A percentile compares a stretch with the other conserved stretches of the same genome.
Evolutionary conservation across 2,113 vertebrate species (phyloP).

Genomic region (Nibea coibor): DNA sequence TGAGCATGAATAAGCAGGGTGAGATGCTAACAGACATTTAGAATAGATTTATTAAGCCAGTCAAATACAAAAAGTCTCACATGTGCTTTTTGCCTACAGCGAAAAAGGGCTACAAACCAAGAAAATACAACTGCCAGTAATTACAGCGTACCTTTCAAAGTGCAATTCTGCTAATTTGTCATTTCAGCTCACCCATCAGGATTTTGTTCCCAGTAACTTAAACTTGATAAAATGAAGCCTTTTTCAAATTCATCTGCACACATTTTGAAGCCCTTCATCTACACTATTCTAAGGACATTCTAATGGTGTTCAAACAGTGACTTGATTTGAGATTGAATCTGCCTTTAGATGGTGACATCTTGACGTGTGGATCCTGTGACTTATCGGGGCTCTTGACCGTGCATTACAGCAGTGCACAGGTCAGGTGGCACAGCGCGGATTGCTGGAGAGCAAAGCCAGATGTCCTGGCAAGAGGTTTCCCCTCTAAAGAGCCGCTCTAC

Average conservation of each 20-base stretch:
- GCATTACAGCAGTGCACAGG: constrained; percentile 47
- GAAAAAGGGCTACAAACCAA: constrained; percentile 74
- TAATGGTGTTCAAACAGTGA: constrained; percentile 25
- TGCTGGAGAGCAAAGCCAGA: constrained; percentile 52
- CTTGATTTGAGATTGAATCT: constrained; percentile 23
- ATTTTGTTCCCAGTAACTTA: constrained; percentile 52
- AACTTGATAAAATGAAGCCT: constrained; percentile 38
- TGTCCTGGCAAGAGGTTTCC: constrained; percentile 32
- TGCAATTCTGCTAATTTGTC: constrained; percentile 75
- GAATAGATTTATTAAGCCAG: constrained; percentile 88
- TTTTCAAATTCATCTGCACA: constrained; percentile 45
- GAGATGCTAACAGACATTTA: constrained; percentile 77
- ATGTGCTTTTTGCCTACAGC: constrained; percentile 83
- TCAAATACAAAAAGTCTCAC: constrained; percentile 87
- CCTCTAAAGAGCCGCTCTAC: constrained; percentile 19
- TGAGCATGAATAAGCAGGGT: constrained; percentile 42
- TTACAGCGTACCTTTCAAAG: constrained; percentile 80
- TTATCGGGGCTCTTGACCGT: constrained; percentile 4
- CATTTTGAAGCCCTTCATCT: constrained; percentile 64
- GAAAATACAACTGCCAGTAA: constrained; percentile 80
- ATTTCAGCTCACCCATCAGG: constrained; percentile 62
- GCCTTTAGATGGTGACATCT: constrained; percentile 12
- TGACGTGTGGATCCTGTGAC: constrained; percentile 2
- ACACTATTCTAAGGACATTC: constrained; percentile 10
- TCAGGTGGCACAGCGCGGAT: constrained; percentile 9